These are phyloP conservation scores for Lithophane leautieri DNA, from an alignment of 2,888 invertebrate species.

Conservation along the genomic window DNA sequence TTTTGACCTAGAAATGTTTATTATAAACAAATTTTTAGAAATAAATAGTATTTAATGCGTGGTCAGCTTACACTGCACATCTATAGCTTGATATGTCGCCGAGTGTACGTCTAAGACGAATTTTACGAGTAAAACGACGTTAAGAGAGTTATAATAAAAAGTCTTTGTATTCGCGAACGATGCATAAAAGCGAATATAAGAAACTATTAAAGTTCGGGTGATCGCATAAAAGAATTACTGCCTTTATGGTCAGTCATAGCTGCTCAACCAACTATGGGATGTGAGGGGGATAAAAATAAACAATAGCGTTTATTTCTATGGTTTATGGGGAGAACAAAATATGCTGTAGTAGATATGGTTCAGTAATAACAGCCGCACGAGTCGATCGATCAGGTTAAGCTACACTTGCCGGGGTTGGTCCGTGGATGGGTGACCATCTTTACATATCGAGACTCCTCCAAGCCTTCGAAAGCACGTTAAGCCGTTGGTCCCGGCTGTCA, in stretches of 20 bases:
- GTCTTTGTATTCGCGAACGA: constrained; percentile 65
- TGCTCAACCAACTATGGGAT: constrained; percentile 42
- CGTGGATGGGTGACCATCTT: no score
- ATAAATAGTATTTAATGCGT: neutral
- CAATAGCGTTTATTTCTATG: constrained; percentile 48
- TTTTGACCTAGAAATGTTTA: neutral
- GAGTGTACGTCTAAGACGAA: neutral
- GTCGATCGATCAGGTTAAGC: no score
- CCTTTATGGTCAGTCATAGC: constrained; percentile 48
- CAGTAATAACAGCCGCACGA: no score
- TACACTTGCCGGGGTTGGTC: no score
- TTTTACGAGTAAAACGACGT: constrained; percentile 57
- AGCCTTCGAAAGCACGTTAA: no score
- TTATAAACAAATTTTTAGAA: neutral
- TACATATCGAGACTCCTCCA: no score
- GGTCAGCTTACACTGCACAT: neutral
- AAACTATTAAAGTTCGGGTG: constrained; percentile 64
- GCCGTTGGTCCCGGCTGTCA: no score
- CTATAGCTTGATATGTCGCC: neutral
- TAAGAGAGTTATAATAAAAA: constrained; percentile 59
- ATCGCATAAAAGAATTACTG: constrained; percentile 60
- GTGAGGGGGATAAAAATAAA: constrained; percentile 43
- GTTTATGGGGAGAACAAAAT: constrained; percentile 29
- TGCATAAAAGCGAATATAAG: constrained; percentile 62
- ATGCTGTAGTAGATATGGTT: neutral